Evolutionary conservation across 2,888 invertebrate species (phyloP), one percentile per base, ranked within the genome.

Genomic region (Anagyrus pseudococci): DNA sequence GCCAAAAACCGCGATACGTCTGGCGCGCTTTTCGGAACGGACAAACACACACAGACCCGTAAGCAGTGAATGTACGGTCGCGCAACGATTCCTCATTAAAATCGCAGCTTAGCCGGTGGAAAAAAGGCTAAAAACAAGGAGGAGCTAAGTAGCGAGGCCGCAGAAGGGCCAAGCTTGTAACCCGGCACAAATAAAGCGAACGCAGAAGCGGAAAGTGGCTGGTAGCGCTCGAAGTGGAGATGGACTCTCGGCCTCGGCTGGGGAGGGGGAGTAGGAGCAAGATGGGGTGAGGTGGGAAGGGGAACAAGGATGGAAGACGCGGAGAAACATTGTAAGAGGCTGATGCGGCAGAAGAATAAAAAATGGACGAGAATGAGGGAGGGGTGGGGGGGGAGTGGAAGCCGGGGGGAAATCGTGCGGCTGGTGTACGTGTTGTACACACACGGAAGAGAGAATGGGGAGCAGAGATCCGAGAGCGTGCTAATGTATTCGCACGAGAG

Each of bases 401-500:
- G n/a, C n/a, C n/a, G n/a, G n/a, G n/a, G n/a, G n/a, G n/a, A n/a
- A n/a, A n/a, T n/a, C n/a, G n/a, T n/a, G n/a, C n/a, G n/a, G n/a
- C n/a, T n/a, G n/a, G n/a, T n/a, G n/a, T n/a, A n/a, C n/a, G n/a
- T n/a, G n/a, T n/a, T n/a, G n/a, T n/a, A n/a, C n/a, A n/a, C n/a
- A n/a, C n/a, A n/a, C n/a, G n/a, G n/a, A n/a, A n/a, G 57, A 47
- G 54, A 70, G 68, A 64, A 59, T 67, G 67, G 70, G 72, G 76
- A 78, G 76, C 77, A 77, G 76, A 72, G 75, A 4, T 22, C 73
- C 75, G 76, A 73, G 74, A 71, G 70, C 44, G 70, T 69, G 66
- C 69, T 77, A 77, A 77, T 77, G 74, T 76, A 78, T 77, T 77
- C 77, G 49, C 71, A 69, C 72, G 70, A 33, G 37, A 26, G 22